These are phyloP conservation scores for Osmoderma eremita DNA, from an alignment of 2,888 invertebrate species.

Conservation along the genomic window DNA sequence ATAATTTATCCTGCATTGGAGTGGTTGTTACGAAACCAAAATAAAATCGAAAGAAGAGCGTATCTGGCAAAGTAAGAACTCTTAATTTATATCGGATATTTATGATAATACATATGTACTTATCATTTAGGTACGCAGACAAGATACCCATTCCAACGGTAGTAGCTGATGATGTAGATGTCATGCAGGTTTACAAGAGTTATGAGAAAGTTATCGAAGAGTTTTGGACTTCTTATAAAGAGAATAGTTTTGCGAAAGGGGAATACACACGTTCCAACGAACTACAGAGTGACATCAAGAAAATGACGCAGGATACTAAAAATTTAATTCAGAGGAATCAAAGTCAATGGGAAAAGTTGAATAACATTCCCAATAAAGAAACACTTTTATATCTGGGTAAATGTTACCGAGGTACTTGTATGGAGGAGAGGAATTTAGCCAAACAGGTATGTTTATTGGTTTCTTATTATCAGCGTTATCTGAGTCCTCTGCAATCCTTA, in stretches of 20 bases:
- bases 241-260: constrained; percentile 52
- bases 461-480: neutral
- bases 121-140: constrained; percentile 48
- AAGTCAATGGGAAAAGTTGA: constrained; percentile 67
- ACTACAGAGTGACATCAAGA: constrained; percentile 83
- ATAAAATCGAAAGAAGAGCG: constrained; percentile 81
- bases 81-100: neutral
- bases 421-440: constrained; percentile 49
- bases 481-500: too few relatives aligned
- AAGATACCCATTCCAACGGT: constrained; percentile 50
- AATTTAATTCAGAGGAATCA: constrained; percentile 50
- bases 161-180: constrained; percentile 76
- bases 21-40: constrained; percentile 81
- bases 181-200: constrained; percentile 75
- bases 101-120: neutral
- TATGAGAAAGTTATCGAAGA: constrained; percentile 81
- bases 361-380: constrained; percentile 74
- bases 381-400: constrained; percentile 69
- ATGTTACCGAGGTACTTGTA: constrained; percentile 61
- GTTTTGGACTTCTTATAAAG: constrained; percentile 64
- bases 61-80: constrained; percentile 78
- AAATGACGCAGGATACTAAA: constrained; percentile 81
- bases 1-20: constrained; percentile 81
- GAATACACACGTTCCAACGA: constrained; percentile 77
- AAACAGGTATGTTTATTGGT: constrained; percentile 46